phyloP scores from a whole-genome alignment of 2,888 invertebrate species.

The Lepeophtheirus nordmannii region DNA sequence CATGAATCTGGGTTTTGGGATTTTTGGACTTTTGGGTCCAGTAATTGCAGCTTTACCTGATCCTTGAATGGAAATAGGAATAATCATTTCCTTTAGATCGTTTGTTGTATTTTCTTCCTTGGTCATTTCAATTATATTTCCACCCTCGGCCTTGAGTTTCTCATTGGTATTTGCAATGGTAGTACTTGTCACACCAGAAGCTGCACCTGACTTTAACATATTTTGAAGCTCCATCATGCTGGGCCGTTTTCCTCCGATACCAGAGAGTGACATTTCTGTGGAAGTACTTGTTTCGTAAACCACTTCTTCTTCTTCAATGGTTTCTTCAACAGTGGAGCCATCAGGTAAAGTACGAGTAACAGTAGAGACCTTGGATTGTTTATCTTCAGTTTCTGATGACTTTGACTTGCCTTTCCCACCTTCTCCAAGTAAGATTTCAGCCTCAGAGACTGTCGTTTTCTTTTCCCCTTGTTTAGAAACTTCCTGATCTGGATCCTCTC shows the following conservation, averaged over 20 bases:
- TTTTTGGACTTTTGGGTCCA: constrained; percentile 10
- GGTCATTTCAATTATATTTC: constrained; percentile 13
- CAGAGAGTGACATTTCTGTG: constrained; percentile 3
- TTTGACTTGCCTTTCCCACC: constrained; percentile 8
- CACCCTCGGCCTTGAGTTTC: constrained; percentile 18
- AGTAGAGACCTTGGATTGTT: constrained; percentile 7
- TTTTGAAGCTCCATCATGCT: neutral
- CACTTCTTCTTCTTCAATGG: constrained; percentile 19
- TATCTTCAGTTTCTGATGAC: neutral
- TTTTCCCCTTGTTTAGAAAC: constrained; percentile 13
- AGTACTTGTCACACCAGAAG: constrained; percentile 6
- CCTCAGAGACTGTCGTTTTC: constrained; percentile 9
- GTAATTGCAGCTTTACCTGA: neutral
- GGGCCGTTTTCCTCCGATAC: neutral
- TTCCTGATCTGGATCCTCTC: constrained; percentile 3
- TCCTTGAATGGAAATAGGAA: constrained; percentile 18
- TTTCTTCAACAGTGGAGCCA: constrained; percentile 17
- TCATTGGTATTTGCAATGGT: constrained; percentile 4
- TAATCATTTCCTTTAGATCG: constrained; percentile 21
- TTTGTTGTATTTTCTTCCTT: constrained; percentile 6
- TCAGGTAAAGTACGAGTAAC: neutral
- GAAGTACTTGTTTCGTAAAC: neutral
- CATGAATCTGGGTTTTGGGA: constrained; percentile 15
- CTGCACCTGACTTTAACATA: constrained; percentile 16
- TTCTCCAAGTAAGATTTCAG: constrained; percentile 2